These are phyloP conservation scores for Phoebastria nigripes DNA, from an alignment of 2,797 vertebrate genomes.

Conservation along the genomic window DNA sequence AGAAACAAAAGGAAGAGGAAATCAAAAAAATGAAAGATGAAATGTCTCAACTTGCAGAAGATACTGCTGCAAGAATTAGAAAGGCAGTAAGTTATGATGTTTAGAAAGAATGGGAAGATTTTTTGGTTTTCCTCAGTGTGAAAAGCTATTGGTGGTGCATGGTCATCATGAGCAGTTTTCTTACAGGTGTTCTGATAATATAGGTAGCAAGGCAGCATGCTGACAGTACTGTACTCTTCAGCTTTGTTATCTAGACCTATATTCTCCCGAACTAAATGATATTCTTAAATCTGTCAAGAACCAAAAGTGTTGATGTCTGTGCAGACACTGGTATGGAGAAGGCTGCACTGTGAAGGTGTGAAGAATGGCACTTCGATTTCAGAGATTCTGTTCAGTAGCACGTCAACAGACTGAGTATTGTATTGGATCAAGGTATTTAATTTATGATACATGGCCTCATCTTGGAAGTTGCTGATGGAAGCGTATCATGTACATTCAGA, in stretches of 20 bases:
- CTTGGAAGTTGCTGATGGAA: neutral
- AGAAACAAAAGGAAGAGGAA: slow-evolving; percentile 88
- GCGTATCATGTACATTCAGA: neutral
- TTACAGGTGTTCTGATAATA: neutral
- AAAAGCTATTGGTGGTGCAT: neutral
- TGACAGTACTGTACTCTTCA: neutral
- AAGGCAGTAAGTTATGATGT: slow-evolving; percentile 77
- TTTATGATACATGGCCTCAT: neutral
- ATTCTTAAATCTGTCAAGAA: neutral
- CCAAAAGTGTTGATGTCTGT: neutral
- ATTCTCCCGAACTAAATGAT: neutral
- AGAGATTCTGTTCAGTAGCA: neutral
- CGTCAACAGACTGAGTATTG: rapidly evolving
- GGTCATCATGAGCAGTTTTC: neutral
- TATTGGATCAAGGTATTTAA: neutral
- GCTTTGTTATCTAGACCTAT: neutral
- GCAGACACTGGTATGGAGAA: neutral
- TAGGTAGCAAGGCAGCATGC: neutral
- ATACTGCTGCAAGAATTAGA: slow-evolving; percentile 79
- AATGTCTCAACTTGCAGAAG: slow-evolving; percentile 83
- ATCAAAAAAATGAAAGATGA: slow-evolving; percentile 85
- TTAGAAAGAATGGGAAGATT: neutral
- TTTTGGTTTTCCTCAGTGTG: neutral
- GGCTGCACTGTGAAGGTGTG: neutral
- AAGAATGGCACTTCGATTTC: neutral